Evolutionary conservation across 1,140 invertebrate species (phyloP), one percentile per base, ranked within the genome.

Genomic region (Lordiphosa stackelbergi): DNA sequence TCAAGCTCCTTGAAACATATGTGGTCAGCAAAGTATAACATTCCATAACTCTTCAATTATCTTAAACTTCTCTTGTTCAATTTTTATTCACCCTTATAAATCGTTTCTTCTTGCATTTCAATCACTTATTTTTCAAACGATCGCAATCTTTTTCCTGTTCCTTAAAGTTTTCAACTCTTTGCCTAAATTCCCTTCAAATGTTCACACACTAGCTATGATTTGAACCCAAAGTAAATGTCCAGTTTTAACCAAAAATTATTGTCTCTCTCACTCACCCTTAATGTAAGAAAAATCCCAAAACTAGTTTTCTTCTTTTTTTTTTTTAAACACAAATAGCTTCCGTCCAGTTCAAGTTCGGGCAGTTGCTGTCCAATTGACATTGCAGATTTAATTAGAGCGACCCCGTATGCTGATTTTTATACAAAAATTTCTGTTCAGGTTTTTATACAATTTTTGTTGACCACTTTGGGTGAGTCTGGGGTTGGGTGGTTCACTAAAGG

Each of bases 321-420:
- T 24, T 24, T 24, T 24, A 24, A 24, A 24, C 22, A 24, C 4
- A 24, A 24, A 36, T 38, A 16, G 28, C 49, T 51, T 48, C 16
- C 28, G 11, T 28, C 6, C 4, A 13, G n/a, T 24, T 35, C 24
- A 57, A 54, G 10, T 47, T n/a, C 62, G 57, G 61, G 61, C 72
- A 75, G 66, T 75, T 71, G 38, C 34, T 10, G 57, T 35, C 60
- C 71, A 71, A 81, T 84, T 83, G 77, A 83, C 77, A 83, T 65
- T 83, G 77, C 57, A 62, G 28, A 61, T 83, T 83, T 83, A 83
- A 83, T 83, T 83, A 83, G 77, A 83, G 72, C 77, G 77, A 83
- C 77, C 77, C 69, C 59, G 77, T 51, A 60, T 64, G 47, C 55
- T 43, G 75, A 73, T 69, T 79, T 62, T 31, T 31, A 8, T 22